Base-by-base conservation (phyloP, 2,888 invertebrate genomes). In the Lycocerus yunnanus region DNA sequence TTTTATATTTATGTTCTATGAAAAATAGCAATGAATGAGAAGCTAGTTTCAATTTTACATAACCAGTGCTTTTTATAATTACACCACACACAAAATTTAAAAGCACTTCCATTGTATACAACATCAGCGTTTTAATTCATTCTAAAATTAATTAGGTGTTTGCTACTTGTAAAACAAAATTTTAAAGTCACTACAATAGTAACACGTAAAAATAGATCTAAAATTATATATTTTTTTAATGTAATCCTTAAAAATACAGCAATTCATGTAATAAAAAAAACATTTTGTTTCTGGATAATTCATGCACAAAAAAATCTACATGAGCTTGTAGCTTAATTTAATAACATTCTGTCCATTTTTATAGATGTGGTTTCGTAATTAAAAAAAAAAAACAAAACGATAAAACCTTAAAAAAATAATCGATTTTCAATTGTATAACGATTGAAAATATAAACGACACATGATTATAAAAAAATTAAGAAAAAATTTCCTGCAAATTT, bases 11-110 rank as follows among this genome's bases (percentile, higher is more conserved):
- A 61, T 71, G 58, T 65, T 21, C 59, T 71, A 71, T 66, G 59
- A 71, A 67, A 73, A 66, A 70, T 73, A 73, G 70, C 69, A 70
- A 70, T 67, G 61, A 75, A 72, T 72, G 72, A 72, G 65, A 75
- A 72, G 72, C 74, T 66, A 66, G 66, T 65, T 68, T 58, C 15
- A 73, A 43, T 43, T 69, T 69, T 69, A 43, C 69, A 16, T 66
- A 18, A 66, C 66, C 73, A 65, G 74, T 72, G 74, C 72, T 63
- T 67, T 58, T 69, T 63, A 66, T 66, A 69, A 61, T 58, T 71
- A 43, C 43, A n/a, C 43, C 43, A 43, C 43, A 43, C 43, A 43
- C 5, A 27, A 43, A 43, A 43, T 43, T 43, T 43, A 43, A 43
- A n/a, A 43, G n/a, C 43, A 43, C 43, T 43, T 43, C 43, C 43